Evolutionary conservation across 2,113 vertebrate species (phyloP).

Genomic region (Anthoscopus minutus): DNA sequence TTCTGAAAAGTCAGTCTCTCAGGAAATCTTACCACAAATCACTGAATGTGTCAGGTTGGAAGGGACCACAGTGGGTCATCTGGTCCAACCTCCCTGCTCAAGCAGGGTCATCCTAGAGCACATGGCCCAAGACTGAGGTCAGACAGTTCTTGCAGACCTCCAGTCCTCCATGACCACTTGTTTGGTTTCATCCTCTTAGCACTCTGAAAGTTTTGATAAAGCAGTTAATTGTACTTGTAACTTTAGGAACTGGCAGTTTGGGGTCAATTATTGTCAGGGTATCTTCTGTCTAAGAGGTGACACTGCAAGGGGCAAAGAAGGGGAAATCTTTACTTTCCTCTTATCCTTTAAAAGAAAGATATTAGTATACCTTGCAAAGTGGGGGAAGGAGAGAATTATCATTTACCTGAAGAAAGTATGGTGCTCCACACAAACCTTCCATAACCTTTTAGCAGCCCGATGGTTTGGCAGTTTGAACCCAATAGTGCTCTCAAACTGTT

Average conservation of each 20-base stretch:
- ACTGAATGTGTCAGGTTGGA: neutral
- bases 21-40: neutral
- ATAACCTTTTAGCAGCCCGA: slow-evolving; percentile 90
- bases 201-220: neutral
- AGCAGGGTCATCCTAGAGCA: neutral
- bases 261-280: neutral
- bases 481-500: slow-evolving; percentile 98
- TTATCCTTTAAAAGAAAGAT: neutral
- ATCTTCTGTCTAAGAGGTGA: neutral
- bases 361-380: neutral
- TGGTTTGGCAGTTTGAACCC: slow-evolving; percentile 97
- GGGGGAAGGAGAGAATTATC: neutral
- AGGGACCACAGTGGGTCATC: neutral
- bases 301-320: neutral
- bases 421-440: slow-evolving; percentile 98
- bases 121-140: neutral
- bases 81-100: neutral
- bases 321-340: neutral
- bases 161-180: neutral
- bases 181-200: neutral
- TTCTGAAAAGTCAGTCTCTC: neutral
- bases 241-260: neutral
- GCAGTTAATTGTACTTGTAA: neutral
- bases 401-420: slow-evolving; percentile 97
- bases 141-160: neutral